Percentiles rank a stretch among this genome's conserved stretches.
Conservation (phyloP, 2,797 vertebrate species). For the Platalea minor region DNA sequence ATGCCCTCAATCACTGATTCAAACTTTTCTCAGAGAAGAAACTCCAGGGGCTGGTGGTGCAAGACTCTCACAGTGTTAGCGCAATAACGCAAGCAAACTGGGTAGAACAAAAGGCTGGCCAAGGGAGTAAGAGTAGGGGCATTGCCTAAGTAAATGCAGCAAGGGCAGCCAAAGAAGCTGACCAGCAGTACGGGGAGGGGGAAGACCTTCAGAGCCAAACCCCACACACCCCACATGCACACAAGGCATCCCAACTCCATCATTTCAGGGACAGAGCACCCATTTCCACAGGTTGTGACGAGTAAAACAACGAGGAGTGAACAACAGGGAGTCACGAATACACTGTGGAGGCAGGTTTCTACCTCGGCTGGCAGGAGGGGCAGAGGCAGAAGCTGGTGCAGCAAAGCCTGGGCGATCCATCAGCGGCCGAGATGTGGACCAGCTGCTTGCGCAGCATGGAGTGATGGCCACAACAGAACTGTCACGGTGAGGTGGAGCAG, state of each 20-base stretch:
- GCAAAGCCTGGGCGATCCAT: not conserved
- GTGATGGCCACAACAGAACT: not conserved
- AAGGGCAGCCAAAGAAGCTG: fast-evolving
- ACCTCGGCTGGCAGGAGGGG: not conserved
- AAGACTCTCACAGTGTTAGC: fast-evolving
- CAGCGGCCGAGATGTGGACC: fast-evolving
- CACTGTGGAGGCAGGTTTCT: fast-evolving
- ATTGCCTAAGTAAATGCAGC: not conserved
- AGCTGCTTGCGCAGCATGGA: fast-evolving
- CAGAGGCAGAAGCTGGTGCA: not conserved
- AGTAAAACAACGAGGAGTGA: fast-evolving
- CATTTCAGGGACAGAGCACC: not conserved
- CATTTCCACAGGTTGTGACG: fast-evolving
- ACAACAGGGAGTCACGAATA: not conserved
- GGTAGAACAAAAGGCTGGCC: not conserved
- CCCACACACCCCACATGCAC: fast-evolving
- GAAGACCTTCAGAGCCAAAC: not conserved
- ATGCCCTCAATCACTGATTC: not conserved
- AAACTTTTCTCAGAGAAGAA: not conserved
- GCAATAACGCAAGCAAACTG: fast-evolving
- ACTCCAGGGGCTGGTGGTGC: not conserved
- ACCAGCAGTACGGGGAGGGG: not conserved
- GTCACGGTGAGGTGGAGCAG: not conserved
- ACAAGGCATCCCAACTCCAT: not conserved
- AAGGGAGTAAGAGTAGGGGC: not conserved